These are phyloP conservation scores for Conopomorpha cramerella DNA, from an alignment of 1,140 invertebrate genomes.

Conservation along the genomic window DNA sequence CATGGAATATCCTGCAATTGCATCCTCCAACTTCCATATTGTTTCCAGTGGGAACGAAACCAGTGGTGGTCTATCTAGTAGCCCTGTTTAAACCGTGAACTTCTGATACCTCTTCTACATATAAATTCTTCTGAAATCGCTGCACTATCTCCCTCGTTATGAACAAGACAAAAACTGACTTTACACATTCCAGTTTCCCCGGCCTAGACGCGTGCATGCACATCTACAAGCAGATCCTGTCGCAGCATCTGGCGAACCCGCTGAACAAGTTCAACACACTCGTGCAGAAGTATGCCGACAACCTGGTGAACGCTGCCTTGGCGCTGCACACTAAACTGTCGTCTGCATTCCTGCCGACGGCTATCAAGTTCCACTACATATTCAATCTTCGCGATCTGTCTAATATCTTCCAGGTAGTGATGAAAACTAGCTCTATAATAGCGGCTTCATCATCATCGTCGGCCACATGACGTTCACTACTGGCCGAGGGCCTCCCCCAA, in stretches of 20 bases:
- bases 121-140: too few species aligned
- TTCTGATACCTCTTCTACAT: too few species aligned
- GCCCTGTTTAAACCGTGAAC: too few species aligned
- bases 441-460: background rate
- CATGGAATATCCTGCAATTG: too few species aligned
- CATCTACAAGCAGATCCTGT: slow-evolving; percentile 84
- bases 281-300: slow-evolving; percentile 64
- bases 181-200: slow-evolving; percentile 82
- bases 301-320: slow-evolving; percentile 74
- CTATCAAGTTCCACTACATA: slow-evolving; percentile 93
- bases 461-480: background rate
- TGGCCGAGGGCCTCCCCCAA: background rate
- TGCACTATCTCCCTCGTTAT: too few species aligned
- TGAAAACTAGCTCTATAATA: background rate
- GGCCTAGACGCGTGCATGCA: slow-evolving; percentile 77
- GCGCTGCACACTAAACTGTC: slow-evolving; percentile 78
- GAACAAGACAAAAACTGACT: too few species aligned
- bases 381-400: slow-evolving; percentile 93
- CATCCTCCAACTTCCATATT: too few species aligned
- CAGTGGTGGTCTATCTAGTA: too few species aligned
- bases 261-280: slow-evolving; percentile 67
- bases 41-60: too few species aligned
- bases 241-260: slow-evolving; percentile 75
- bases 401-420: slow-evolving; percentile 83
- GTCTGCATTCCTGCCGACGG: slow-evolving; percentile 84